Evolutionary conservation across 1,140 invertebrate species (phyloP), one percentile per base, ranked within the genome.

Genomic region (Drosophila gunungcola): DNA sequence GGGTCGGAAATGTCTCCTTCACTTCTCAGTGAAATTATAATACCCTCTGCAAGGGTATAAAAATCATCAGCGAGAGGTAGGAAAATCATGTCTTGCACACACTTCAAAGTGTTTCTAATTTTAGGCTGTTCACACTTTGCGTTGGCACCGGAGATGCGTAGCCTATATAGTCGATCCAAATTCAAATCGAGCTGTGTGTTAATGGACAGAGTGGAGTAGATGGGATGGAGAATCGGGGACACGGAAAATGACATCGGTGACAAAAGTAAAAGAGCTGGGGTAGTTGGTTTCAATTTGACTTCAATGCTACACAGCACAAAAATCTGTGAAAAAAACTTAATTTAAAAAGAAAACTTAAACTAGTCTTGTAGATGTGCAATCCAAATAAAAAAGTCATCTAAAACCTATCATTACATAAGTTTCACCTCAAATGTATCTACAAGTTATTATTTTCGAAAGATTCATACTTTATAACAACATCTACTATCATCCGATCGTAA

Each of bases 91-190:
- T 43, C 55, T 62, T 54, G 48, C 70, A 55, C 69, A 54, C 74
- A 73, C 78, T 73, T 79, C 65, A 82, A 88, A 83, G 82, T 80
- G 65, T 57, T 70, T 86, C 82, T 86, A 86, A 88, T 79, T 86
- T 79, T 86, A 86, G 75, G 43, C 67, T 36, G 52, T 78, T 88
- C 83, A 83, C 79, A 88, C 82, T 86, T 82, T 79, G 82, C 82
- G 82, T 86, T 86, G 83, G 83, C 75, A 83, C 55, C 29, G 42
- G 54, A 41, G 10, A 16, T 56, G 45, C n/a, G 41, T 36, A 69
- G 29, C 43, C 41, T 16, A 58, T 32, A 36, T 48, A 55, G 36
- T 55, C 52, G 58, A 25, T 32, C 21, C 38, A 12, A 38, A 80
- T 67, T 45, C 48, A 63, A 42, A 43, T 45, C 43, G 72, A 41